Conservation (phyloP, 1,140 invertebrate species). For the Solenopsis invicta region DNA sequence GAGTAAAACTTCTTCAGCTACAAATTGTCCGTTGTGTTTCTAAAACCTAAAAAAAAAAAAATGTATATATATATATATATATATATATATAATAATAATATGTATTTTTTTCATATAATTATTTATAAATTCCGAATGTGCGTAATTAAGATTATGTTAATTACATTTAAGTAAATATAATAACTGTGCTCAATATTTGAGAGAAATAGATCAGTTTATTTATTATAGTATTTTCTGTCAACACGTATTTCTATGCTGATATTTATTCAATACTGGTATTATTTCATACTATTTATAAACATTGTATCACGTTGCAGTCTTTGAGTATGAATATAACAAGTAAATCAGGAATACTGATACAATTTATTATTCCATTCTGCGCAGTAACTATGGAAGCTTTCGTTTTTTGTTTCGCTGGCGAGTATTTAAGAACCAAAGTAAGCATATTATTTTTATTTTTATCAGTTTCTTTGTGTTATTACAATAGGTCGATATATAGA, state of each 20-base stretch:
- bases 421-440: slow-evolving; percentile 57
- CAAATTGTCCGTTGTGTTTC: background rate
- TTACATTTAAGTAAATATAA: background rate
- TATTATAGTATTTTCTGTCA: background rate
- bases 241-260: background rate
- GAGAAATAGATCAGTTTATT: background rate
- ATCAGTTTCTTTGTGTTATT: background rate
- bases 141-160: background rate
- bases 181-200: background rate
- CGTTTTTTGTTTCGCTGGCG: slow-evolving; percentile 61
- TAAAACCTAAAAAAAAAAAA: background rate
- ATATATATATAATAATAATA: too few relatives aligned
- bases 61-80: background rate
- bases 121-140: too few relatives aligned
- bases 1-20: slow-evolving; percentile 29
- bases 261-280: background rate
- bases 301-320: background rate
- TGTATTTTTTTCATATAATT: too few relatives aligned
- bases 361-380: slow-evolving; percentile 34
- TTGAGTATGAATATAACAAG: slow-evolving; percentile 19
- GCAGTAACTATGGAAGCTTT: slow-evolving; percentile 55
- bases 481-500: background rate
- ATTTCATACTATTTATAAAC: slow-evolving; percentile 1
- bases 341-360: slow-evolving; percentile 44
- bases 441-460: background rate